Percentiles rank a stretch among this genome's conserved stretches.
Evolutionary conservation across 2,113 vertebrate genomes (phyloP).

Genomic region (Xiphophorus maculatus): DNA sequence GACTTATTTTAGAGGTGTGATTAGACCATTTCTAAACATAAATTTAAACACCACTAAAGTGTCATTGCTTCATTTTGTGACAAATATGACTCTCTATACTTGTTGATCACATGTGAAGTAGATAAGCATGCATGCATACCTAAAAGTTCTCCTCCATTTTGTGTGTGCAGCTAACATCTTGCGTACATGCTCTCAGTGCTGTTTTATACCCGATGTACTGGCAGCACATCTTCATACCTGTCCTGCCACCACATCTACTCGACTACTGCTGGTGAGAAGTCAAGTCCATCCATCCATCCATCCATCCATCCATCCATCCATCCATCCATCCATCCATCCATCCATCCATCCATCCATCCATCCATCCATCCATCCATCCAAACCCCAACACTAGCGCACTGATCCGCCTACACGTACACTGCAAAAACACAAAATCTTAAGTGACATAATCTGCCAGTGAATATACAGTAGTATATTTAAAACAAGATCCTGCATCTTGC

Average conservation of each 20-base stretch:
- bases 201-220: conserved; percentile 91
- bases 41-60: not conserved
- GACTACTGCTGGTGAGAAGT: conserved; percentile 89
- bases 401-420: too few relatives aligned
- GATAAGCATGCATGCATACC: not conserved
- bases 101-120: not conserved
- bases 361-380: not conserved
- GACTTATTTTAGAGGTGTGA: not conserved
- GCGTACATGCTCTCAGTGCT: conserved; percentile 85
- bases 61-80: not conserved
- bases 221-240: conserved; percentile 93
- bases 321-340: not conserved
- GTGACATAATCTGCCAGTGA: too few relatives aligned
- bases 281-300: too few relatives aligned
- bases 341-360: too few relatives aligned
- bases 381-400: too few relatives aligned
- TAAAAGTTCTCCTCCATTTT: conserved; percentile 10
- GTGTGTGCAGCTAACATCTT: conserved; percentile 84
- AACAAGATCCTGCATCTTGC: too few relatives aligned
- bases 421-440: too few relatives aligned
- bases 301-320: not conserved
- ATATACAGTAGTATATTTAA: too few relatives aligned
- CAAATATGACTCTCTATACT: not conserved
- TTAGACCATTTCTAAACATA: not conserved
- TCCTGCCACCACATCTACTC: conserved; percentile 87